phyloP scores from a whole-genome alignment of 2,888 invertebrate genomes.

The Metellina segmentata region DNA sequence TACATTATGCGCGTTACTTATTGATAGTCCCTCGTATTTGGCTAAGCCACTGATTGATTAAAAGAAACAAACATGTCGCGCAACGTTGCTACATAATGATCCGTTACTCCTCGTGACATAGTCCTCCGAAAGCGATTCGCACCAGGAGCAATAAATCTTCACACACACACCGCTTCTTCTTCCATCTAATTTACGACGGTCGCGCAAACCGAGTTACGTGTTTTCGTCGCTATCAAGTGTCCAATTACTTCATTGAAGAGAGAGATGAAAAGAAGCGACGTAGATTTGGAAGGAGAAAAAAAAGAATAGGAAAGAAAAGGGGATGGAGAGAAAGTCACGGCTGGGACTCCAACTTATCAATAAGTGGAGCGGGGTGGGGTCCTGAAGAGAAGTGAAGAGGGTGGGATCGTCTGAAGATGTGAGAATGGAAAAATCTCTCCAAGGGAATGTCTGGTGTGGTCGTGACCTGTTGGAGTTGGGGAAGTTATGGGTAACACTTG shows the following conservation, averaged over 20 bases:
- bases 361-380: neutral
- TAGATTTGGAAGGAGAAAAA: neutral
- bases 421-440: neutral
- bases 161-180: neutral
- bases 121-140: constrained; percentile 11
- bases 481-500: constrained; percentile 38
- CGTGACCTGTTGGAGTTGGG: constrained; percentile 33
- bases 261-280: neutral
- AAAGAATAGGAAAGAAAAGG: neutral
- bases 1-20: too few relatives aligned
- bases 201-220: too few relatives aligned
- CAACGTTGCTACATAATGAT: neutral
- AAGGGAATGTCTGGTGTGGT: neutral
- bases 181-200: too few relatives aligned
- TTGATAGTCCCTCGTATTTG: too few relatives aligned
- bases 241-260: constrained; percentile 28
- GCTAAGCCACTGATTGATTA: neutral
- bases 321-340: neutral
- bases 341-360: neutral
- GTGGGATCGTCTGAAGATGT: neutral
- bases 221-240: neutral
- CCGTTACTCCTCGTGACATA: neutral
- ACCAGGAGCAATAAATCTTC: neutral
- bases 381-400: neutral
- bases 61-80: neutral